Evolutionary conservation across 2,888 invertebrate genomes (phyloP).

Genomic region (Melipona bicolor): DNA sequence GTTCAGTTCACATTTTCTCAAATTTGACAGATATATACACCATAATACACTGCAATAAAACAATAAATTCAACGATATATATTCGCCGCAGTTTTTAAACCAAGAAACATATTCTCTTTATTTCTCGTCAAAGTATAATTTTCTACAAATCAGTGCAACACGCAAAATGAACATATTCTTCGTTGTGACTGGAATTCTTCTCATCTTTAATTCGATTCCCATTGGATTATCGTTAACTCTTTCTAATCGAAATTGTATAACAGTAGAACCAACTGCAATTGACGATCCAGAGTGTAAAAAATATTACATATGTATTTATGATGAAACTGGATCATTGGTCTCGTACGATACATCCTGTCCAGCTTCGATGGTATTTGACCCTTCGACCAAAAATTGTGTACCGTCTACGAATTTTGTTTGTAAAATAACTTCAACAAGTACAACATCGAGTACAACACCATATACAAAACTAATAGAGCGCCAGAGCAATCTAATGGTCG

Average conservation of each 20-base stretch:
- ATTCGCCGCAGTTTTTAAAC: not conserved
- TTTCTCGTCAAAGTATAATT: not conserved
- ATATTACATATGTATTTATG: conserved; percentile 36
- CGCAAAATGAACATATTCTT: conserved; percentile 7
- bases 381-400: not conserved
- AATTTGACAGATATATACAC: not conserved
- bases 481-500: not conserved
- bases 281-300: conserved; percentile 44
- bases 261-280: not conserved
- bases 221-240: not conserved
- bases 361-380: conserved; percentile 21
- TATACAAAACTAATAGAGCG: no score
- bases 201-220: not conserved
- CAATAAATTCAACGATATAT: conserved; percentile 18
- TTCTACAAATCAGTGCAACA: not conserved
- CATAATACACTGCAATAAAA: conserved; percentile 5
- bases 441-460: not conserved
- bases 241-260: not conserved
- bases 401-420: not conserved
- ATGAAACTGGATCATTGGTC: not conserved
- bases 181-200: not conserved
- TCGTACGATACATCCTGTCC: conserved; percentile 8
- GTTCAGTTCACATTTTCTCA: not conserved
- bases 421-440: no score
- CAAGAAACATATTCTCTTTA: not conserved